These are phyloP conservation scores for Coilia nasus DNA, from an alignment of 2,797 vertebrate species.

Conservation along the genomic window DNA sequence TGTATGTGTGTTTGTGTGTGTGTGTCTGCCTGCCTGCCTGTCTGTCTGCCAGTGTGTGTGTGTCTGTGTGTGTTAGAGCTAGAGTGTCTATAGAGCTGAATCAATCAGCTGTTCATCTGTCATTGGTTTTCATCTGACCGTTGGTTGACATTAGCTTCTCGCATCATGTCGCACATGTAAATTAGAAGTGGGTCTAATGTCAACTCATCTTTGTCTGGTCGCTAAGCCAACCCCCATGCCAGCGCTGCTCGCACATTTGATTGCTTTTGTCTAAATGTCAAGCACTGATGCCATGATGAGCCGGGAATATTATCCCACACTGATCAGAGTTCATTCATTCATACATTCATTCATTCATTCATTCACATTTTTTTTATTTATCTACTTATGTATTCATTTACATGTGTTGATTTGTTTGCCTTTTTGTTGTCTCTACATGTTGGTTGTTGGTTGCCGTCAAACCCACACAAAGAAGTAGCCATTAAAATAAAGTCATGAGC, in stretches of 20 bases:
- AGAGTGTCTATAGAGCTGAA: neutral
- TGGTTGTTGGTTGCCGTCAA: slow-evolving; percentile 49
- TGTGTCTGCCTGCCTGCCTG: neutral
- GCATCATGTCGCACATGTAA: slow-evolving; percentile 39
- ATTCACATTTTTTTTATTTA: no score
- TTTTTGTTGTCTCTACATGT: neutral
- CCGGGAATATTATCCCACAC: slow-evolving; percentile 56
- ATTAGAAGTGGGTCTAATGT: slow-evolving; percentile 39
- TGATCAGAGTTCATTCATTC: slow-evolving; percentile 41
- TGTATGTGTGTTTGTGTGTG: neutral
- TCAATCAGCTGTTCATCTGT: slow-evolving; percentile 30
- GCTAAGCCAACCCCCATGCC: neutral
- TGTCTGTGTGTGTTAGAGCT: neutral
- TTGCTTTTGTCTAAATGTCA: slow-evolving; percentile 73
- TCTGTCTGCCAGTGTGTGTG: slow-evolving; percentile 20
- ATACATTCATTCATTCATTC: no score
- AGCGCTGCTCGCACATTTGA: slow-evolving; percentile 63
- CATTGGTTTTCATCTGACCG: slow-evolving; percentile 13
- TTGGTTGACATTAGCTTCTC: slow-evolving; percentile 38
- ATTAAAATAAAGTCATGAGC: neutral
- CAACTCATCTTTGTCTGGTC: slow-evolving; percentile 1
- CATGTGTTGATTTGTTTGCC: no score
- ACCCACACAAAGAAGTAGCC: slow-evolving; percentile 50
- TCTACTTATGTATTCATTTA: no score
- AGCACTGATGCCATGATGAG: slow-evolving; percentile 56